Evolutionary conservation across 1,140 invertebrate species (phyloP), one percentile per base, ranked within the genome.

Genomic region (Drosophila triauraria): DNA sequence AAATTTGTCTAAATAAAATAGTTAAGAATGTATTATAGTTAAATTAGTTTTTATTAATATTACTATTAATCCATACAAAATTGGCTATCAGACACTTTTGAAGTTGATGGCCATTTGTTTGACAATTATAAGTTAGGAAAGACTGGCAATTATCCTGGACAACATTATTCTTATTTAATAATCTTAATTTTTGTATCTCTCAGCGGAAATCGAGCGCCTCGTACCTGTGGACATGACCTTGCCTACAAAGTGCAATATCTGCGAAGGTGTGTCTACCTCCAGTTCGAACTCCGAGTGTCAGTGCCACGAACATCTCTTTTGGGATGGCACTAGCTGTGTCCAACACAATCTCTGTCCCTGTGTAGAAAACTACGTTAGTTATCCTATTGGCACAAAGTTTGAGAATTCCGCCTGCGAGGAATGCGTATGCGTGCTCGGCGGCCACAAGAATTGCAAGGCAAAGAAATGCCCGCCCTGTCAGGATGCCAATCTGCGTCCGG

Each of bases 351-450:
- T 96, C 72, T 98, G 97, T 87, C 96, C 97, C 0, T 98, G 97
- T 84, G 93, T 96, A 30, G 93, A 96, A 60, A 95, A 95, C 43
- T 95, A 96, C 72, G 94, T 96, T 70, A 96, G 95, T 44, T 97
- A 96, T 91, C 93, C 94, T 25, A 95, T 96, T 62, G 96, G 96
- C 1, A 94, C 94, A 2, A 93, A 94, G 12, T 97, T 95, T 75
- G 94, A 95, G 75, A 95, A 95, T 47, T 94, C 95, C 9, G 94
- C 96, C 38, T 98, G 97, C 91, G 94, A 96, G 62, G 94, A 96
- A 59, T 98, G 97, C 81, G 93, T 95, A 25, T 98, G 97, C 92
- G 94, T 95, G 63, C 75, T 97, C 15, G 95, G 95, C 13, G 97
- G 97, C 25, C 92, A 94, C 13, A 84, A 95, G 1, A 91, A 94